Evolutionary conservation across 2,888 invertebrate species (phyloP), one percentile per base, ranked within the genome.

Genomic region (Steromphala cineraria): DNA sequence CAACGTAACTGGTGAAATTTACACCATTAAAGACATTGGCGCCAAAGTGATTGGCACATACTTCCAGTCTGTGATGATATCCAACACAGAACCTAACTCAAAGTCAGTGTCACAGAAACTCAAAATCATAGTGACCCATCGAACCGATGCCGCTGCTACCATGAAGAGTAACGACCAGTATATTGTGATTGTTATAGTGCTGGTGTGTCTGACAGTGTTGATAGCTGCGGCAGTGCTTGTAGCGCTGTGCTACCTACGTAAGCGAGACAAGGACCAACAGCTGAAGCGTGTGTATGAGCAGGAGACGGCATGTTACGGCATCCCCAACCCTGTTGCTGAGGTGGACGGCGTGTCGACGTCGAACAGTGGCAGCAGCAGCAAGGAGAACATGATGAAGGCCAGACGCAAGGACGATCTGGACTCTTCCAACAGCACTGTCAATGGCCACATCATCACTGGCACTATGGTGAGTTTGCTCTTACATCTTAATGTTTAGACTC

Each of bases 201-300:
- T 85, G 78, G 79, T 85, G 31, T 81, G 81, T 55, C 80, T 83
- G 52, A 85, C 85, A 3, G 80, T 81, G 19, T 46, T 85, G 19
- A 81, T 85, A n/a, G 79, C 83, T 4, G 82, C 81, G 10, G 82
- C 79, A 0, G 80, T 85, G 24, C 67, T 85, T 67, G 79, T 80
- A 19, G 76, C 79, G 13, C 62, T 85, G 31, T 85, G 85, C 53
- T 78, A 83, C 28, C 56, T 85, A 10, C 78, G 83, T 24, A 80
- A 81, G 31, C 52, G 78, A 40, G 85, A 85, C 80, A 80, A 77
- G 31, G 80, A 82, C 79, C 67, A 52, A 55, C 82, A 82, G 77
- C 17, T 82, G 52, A 80, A 82, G 56, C 15, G 36, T 13, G 31
- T 31, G 4, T 71, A 36, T 19, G 31, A 71, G 24, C 71, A 71